Percentiles rank a stretch among this genome's conserved stretches.
These are phyloP conservation scores for Natator depressus DNA, from an alignment of 2,113 vertebrate species.

Conservation along the genomic window DNA sequence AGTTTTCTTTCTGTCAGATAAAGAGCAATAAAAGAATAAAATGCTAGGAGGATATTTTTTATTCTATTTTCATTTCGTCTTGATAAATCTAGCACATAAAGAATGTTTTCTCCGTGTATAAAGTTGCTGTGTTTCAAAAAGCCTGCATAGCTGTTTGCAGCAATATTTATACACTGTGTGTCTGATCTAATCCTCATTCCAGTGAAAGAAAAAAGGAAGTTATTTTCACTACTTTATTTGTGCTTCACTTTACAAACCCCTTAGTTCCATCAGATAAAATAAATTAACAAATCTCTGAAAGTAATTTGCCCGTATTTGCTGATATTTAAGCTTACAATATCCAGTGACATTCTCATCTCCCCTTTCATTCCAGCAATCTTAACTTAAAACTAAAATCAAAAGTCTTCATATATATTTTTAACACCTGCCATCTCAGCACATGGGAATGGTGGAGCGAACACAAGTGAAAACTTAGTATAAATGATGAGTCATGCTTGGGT, in stretches of 20 bases:
- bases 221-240: background rate
- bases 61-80: background rate
- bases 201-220: background rate
- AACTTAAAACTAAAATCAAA: background rate
- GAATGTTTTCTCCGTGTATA: background rate
- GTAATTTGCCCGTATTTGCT: background rate
- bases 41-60: background rate
- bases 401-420: background rate
- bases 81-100: background rate
- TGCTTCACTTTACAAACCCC: background rate
- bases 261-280: background rate
- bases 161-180: background rate
- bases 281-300: background rate
- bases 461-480: background rate
- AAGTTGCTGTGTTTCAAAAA: background rate
- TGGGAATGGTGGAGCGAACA: background rate
- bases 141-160: background rate
- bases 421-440: too few relatives aligned
- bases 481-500: background rate
- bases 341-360: background rate
- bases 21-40: background rate
- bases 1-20: background rate
- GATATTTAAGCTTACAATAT: background rate
- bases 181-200: background rate
- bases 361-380: background rate